Percentiles rank a stretch among this genome's conserved stretches.
Evolutionary conservation across 2,113 vertebrate species (phyloP).

Genomic region (Varanus salvator): DNA sequence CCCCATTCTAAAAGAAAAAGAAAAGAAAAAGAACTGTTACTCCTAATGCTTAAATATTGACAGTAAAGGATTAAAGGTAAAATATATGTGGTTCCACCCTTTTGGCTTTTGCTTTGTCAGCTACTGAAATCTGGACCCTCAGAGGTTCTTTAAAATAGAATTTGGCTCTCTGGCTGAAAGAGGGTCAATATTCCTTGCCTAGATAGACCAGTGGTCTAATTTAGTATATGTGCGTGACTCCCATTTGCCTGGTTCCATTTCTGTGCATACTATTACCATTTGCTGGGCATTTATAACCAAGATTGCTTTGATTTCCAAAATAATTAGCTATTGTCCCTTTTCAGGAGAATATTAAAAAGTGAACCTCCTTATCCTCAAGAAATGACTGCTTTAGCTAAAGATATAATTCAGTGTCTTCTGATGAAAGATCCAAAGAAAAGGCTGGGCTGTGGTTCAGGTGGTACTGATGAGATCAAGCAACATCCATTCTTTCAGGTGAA

Average conservation of each 20-base stretch:
- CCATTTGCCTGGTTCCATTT: not conserved
- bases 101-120: too few relatives aligned
- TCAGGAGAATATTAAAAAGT: slow-evolving; percentile 95
- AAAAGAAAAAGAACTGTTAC: too few relatives aligned
- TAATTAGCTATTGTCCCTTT: slow-evolving; percentile 38
- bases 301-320: slow-evolving; percentile 28
- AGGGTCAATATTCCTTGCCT: not conserved
- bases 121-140: too few relatives aligned
- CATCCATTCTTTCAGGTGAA: slow-evolving; percentile 96
- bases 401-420: slow-evolving; percentile 91
- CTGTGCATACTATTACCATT: not conserved
- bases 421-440: slow-evolving; percentile 95
- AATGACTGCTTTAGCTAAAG: slow-evolving; percentile 90
- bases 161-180: too few relatives aligned
- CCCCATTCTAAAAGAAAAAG: too few relatives aligned
- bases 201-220: not conserved
- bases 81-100: too few relatives aligned
- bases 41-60: too few relatives aligned
- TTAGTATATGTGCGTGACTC: not conserved
- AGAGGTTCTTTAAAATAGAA: too few relatives aligned
- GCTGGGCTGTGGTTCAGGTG: slow-evolving; percentile 88
- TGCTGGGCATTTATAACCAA: not conserved
- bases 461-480: slow-evolving; percentile 91
- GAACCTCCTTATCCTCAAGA: slow-evolving; percentile 95
- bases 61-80: too few relatives aligned